Evolutionary conservation across 2,888 invertebrate genomes (phyloP).

Genomic region (Homarus gammarus): DNA sequence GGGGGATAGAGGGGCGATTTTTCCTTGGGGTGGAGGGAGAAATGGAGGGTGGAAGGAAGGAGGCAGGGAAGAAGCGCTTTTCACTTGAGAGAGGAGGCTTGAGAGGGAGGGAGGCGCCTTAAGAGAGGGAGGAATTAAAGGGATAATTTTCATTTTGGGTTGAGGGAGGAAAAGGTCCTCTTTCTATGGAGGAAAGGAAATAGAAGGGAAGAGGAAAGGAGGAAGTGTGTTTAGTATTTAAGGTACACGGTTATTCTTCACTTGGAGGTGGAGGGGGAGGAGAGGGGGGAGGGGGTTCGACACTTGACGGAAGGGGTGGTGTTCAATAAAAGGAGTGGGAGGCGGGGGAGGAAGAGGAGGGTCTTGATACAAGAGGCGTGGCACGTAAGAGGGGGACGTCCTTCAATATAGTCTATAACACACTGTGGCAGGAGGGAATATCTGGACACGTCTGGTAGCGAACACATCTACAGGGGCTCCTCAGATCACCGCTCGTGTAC

Average conservation of each 20-base stretch:
- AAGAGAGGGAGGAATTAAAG: too few relatives aligned
- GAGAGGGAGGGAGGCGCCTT: neutral
- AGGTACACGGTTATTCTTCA: too few relatives aligned
- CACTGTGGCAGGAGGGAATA: neutral
- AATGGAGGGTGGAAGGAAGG: neutral
- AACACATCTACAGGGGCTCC: too few relatives aligned
- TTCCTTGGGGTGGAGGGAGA: neutral
- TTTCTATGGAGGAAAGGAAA: neutral
- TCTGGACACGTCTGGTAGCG: neutral
- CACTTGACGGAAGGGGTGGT: neutral
- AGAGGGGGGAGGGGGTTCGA: neutral
- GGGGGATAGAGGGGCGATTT: neutral
- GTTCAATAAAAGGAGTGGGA: neutral
- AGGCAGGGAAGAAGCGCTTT: too few relatives aligned
- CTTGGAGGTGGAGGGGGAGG: too few relatives aligned
- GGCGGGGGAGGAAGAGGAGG: neutral
- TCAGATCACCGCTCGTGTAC: too few relatives aligned
- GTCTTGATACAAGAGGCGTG: neutral
- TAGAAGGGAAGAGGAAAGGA: neutral
- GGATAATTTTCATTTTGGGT: too few relatives aligned
- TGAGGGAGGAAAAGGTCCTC: too few relatives aligned
- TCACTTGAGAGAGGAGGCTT: neutral
- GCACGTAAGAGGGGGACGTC: neutral
- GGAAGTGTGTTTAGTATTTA: too few relatives aligned
- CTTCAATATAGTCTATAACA: neutral